Base-by-base conservation (phyloP, 1,140 invertebrate species). In the Drosophila jambulina region DNA sequence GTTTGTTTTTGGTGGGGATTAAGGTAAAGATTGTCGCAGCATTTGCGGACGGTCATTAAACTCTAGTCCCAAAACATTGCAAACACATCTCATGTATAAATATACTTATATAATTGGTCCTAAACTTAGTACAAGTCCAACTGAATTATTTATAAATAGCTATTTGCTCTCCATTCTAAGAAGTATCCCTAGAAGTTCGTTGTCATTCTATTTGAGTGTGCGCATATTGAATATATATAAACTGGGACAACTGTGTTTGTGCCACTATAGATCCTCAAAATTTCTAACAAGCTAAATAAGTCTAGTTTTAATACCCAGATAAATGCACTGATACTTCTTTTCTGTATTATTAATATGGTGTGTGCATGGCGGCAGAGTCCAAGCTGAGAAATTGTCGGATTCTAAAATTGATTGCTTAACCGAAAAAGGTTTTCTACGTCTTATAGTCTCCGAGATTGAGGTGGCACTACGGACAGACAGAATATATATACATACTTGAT, bases 1-100 rank as follows among this genome's bases (percentile, higher is more conserved):
- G 38, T 68, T 57, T 46, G n/a, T 42, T 53, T 54, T 64, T 40
- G n/a, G 3, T 21, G 4, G 51, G 29, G 29, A 17, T 0, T 21
- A 15, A 32, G 17, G 17, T 63, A 40, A 58, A 63, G 5, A n/a
- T 7, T 61, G 36, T 38, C 48, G 25, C 46, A 23, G 34, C 64
- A 70, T 21, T 48, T 48, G 6, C 42, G 3, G 3, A 23, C 17
- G 40, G 34, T 45, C 56, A 45, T 42, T 36, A 32, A 54, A 29
- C 36, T n/a, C 19, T 23, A 49, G 51, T 25, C 64, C 58, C 29
- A 23, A 38, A 32, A 48, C 17, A 34, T 36, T 34, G 7, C 27
- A 12, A 46, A 36, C 17, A 34, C 17, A 32, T 42, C 19, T 60
- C 17, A 48, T 23, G 23, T 23, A 27, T n/a, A 48, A 4, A 19